Evolutionary conservation across 1,140 invertebrate species (phyloP).

Genomic region (Penaeus japonicus): DNA sequence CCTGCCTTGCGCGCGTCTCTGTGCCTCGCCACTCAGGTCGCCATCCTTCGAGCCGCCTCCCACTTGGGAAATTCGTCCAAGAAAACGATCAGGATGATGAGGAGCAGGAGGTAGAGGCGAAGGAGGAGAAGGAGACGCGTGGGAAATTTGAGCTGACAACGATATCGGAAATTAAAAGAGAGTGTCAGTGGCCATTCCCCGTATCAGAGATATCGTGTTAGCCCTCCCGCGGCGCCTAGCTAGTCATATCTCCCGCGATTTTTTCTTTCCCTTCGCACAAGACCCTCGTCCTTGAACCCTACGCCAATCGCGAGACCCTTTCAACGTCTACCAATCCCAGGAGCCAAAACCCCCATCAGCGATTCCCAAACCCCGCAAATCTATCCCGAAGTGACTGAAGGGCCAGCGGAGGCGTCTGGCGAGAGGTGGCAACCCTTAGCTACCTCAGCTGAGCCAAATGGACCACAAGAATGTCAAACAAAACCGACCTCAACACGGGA

Average conservation of each 20-base stretch:
- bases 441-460: conserved; percentile 41
- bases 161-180: conserved; percentile 50
- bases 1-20: not conserved
- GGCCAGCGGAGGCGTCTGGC: not conserved
- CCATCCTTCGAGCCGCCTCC: too few species aligned
- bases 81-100: too few species aligned
- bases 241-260: not conserved
- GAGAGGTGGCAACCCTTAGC: not conserved
- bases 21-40: not conserved
- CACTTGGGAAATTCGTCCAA: too few species aligned
- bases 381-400: not conserved
- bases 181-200: conserved; percentile 29
- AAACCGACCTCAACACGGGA: not conserved
- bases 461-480: conserved; percentile 52
- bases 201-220: conserved; percentile 34
- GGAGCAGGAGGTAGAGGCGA: not conserved
- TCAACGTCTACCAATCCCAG: too few species aligned
- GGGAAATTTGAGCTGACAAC: conserved; percentile 37
- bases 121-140: not conserved
- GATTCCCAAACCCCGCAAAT: not conserved
- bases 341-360: not conserved
- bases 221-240: not conserved
- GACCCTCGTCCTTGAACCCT: not conserved
- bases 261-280: not conserved
- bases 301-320: not conserved